Evolutionary conservation across 2,888 invertebrate genomes (phyloP).

Genomic region (Teleiodes luculella): DNA sequence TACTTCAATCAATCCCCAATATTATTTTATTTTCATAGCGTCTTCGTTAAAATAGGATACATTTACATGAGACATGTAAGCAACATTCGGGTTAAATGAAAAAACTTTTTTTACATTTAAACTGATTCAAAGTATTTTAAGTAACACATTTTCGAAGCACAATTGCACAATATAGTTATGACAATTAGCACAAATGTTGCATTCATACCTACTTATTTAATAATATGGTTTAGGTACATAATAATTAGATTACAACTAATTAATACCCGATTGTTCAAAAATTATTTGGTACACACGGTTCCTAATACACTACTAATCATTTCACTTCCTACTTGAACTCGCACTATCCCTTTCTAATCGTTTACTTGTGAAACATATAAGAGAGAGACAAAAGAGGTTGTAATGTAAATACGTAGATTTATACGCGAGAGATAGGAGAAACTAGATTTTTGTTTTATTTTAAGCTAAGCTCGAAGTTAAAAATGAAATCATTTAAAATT

Average conservation of each 20-base stretch:
- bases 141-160: too few species aligned
- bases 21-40: slow-evolving; percentile 1
- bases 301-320: neutral
- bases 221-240: neutral
- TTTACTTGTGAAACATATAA: too few species aligned
- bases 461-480: slow-evolving; percentile 10
- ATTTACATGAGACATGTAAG: neutral
- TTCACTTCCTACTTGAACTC: too few species aligned
- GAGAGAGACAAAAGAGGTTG: neutral
- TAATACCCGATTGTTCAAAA: neutral
- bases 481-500: neutral
- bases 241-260: neutral
- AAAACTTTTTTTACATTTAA: too few species aligned
- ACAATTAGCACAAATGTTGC: too few species aligned
- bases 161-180: too few species aligned
- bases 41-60: slow-evolving; percentile 1
- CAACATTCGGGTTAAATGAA: too few species aligned
- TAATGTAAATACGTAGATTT: neutral
- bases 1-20: slow-evolving; percentile 28
- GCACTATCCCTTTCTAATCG: too few species aligned
- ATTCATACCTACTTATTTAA: too few species aligned
- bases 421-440: neutral
- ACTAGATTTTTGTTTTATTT: neutral
- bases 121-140: too few species aligned
- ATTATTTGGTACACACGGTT: neutral